phyloP scores from a whole-genome alignment of 2,113 vertebrate species.

The Chaenogobius annularis region DNA sequence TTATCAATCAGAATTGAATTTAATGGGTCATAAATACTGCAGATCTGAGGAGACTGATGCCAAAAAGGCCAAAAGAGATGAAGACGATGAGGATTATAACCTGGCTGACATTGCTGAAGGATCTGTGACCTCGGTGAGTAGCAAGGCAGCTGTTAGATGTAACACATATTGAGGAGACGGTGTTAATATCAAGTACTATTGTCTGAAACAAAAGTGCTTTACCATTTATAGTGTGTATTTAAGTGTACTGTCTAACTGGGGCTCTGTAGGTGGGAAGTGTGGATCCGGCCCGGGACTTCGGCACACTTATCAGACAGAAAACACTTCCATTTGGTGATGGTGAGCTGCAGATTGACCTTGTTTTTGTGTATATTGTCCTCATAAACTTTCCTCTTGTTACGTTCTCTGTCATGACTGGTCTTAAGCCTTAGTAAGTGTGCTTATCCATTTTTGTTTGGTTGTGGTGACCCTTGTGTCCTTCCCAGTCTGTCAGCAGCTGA shows the following conservation, averaged over 20 bases:
- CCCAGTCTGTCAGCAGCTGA: conserved; percentile 89
- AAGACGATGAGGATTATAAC: conserved; percentile 79
- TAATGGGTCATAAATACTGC: conserved; percentile 24
- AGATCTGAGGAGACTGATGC: conserved; percentile 71
- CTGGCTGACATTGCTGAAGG: conserved; percentile 83
- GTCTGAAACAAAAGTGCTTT: conserved; percentile 2
- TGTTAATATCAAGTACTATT: neutral
- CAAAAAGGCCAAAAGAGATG: conserved; percentile 80
- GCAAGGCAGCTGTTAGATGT: neutral
- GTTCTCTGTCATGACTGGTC: conserved; percentile 21
- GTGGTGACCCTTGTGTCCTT: conserved; percentile 58
- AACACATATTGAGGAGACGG: conserved; percentile 1
- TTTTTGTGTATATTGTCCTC: neutral
- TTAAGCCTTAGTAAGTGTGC: conserved; percentile 31
- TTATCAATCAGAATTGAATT: neutral
- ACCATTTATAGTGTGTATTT: conserved; percentile 5
- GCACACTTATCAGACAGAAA: conserved; percentile 81
- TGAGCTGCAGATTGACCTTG: conserved; percentile 64
- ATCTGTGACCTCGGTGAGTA: conserved; percentile 83
- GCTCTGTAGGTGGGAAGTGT: conserved; percentile 90
- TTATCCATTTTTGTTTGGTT: conserved; percentile 53
- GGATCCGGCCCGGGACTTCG: conserved; percentile 87
- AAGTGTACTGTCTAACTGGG: conserved; percentile 9
- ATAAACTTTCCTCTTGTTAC: neutral
- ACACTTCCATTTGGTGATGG: conserved; percentile 84